These are phyloP conservation scores for Ciona savignyi DNA, from an alignment of 23 tunicate species.

Conservation along the genomic window DNA sequence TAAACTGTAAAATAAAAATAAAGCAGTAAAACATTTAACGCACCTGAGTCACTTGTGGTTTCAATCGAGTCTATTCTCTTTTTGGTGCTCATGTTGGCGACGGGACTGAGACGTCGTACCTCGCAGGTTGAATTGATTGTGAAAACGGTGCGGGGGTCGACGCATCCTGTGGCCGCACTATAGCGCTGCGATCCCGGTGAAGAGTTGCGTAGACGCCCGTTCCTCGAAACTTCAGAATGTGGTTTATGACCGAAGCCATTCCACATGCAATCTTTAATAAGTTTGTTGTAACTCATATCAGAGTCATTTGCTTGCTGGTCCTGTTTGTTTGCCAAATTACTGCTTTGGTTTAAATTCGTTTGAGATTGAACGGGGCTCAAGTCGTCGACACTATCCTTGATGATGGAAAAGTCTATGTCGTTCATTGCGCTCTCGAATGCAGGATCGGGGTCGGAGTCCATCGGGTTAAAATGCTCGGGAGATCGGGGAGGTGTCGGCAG, in stretches of 20 bases:
- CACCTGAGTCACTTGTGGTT: slow-evolving; percentile 55
- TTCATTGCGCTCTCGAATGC: neutral
- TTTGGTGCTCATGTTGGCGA: neutral
- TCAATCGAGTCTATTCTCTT: neutral
- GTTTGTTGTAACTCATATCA: neutral
- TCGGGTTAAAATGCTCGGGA: slow-evolving; percentile 15
- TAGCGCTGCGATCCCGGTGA: slow-evolving; percentile 42
- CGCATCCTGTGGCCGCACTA: slow-evolving; percentile 61
- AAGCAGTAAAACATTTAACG: neutral
- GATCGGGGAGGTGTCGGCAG: slow-evolving; percentile 45
- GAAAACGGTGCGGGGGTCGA: slow-evolving; percentile 64
- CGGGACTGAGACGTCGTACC: neutral
- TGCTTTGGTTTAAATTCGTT: neutral
- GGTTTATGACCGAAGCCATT: slow-evolving; percentile 65
- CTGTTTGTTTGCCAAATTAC: neutral
- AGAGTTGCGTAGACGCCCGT: neutral
- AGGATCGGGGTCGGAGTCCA: slow-evolving; percentile 2
- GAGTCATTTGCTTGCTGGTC: neutral
- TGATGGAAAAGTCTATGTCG: neutral
- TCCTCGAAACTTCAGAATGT: slow-evolving; percentile 7
- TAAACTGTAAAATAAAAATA: too few relatives aligned
- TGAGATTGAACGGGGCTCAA: neutral
- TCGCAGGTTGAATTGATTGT: neutral
- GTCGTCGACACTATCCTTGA: neutral
- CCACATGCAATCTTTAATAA: slow-evolving; percentile 88